Conservation (phyloP, 2,113 vertebrate species). For the Podiceps cristatus region DNA sequence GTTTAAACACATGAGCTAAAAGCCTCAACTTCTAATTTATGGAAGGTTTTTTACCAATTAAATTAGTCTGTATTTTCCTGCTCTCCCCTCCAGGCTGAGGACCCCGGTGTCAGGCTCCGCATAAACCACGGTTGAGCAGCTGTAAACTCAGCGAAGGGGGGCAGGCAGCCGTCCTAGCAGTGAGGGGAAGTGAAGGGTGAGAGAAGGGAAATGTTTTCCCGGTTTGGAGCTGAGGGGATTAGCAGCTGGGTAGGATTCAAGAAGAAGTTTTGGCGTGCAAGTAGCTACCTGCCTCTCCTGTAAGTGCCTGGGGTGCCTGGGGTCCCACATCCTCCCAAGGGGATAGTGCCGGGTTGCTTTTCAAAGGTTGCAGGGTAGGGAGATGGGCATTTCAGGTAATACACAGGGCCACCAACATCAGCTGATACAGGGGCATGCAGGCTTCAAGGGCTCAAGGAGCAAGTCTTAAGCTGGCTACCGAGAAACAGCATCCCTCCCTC, state of each 20-base stretch:
- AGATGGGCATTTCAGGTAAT: background rate
- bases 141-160: background rate
- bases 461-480: background rate
- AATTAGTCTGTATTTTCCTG: background rate
- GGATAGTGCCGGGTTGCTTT: background rate
- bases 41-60: background rate
- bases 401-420: background rate
- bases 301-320: background rate
- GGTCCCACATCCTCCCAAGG: accelerated
- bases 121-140: accelerated
- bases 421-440: background rate
- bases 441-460: background rate
- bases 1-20: background rate
- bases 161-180: background rate
- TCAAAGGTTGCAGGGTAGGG: background rate
- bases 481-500: background rate
- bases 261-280: accelerated
- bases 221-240: background rate
- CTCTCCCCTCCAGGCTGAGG: background rate
- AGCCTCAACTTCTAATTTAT: background rate
- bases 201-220: background rate
- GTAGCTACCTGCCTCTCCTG: background rate
- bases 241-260: background rate
- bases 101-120: background rate
- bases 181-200: background rate